These are phyloP conservation scores for Himalopsyche tibetana DNA, from an alignment of 2,888 invertebrate genomes.

Conservation along the genomic window DNA sequence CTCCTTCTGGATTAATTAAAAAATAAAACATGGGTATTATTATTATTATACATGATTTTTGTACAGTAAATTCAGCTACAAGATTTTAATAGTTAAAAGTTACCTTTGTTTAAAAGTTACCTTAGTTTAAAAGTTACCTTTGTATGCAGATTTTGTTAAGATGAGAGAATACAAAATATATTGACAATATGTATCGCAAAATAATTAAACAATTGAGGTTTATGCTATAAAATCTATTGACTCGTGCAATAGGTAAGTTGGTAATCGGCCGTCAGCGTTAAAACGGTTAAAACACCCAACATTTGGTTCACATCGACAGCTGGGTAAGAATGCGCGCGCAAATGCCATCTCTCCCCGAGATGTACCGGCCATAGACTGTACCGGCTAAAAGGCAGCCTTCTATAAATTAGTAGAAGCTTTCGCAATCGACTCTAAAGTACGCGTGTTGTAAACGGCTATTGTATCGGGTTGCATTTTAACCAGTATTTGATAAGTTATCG, in stretches of 20 bases:
- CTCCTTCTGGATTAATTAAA: too few relatives aligned
- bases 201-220: constrained; percentile 1
- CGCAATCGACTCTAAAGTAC: neutral
- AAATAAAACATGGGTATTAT: too few relatives aligned
- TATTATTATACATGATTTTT: too few relatives aligned
- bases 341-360: neutral
- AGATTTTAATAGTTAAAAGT: too few relatives aligned
- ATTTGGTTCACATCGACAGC: neutral
- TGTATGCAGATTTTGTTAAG: too few relatives aligned
- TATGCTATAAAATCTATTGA: neutral
- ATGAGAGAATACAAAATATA: too few relatives aligned
- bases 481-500: constrained; percentile 19
- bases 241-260: neutral
- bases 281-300: constrained; percentile 12
- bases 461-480: constrained; percentile 2
- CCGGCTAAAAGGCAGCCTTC: neutral
- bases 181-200: neutral
- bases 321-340: neutral
- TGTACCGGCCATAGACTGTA: neutral
- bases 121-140: too few relatives aligned
- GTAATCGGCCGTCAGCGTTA: neutral
- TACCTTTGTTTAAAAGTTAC: too few relatives aligned
- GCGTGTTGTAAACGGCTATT: neutral
- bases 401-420: constrained; percentile 19
- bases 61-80: too few relatives aligned